Base-by-base conservation (phyloP, 1,140 invertebrate species). In the Callitettix versicolor region DNA sequence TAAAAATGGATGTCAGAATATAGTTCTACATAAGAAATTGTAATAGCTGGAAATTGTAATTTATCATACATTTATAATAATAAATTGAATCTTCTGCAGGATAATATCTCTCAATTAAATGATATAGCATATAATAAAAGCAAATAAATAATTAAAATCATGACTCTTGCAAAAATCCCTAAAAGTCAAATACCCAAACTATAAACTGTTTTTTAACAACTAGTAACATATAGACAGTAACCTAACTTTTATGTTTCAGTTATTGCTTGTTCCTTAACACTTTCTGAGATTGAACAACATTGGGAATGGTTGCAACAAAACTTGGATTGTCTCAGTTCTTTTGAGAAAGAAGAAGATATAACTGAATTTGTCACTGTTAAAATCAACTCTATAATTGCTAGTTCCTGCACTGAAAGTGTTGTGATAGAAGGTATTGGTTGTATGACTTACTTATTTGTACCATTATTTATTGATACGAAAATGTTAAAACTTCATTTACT, bases 281-380 rank as follows among this genome's bases (percentile, higher is more conserved):
- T 82, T 60, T 76, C 83, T 64, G 94, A 98, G 67, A 96, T 98
- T 58, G 68, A 84, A 21, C 79, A 85, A 68, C 85, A 98, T 69
- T 98, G 95, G 95, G 80, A 89, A 69, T 98, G 93, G 92, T 71
- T 99, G 14, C 83, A 94, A 64, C 75, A 80, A 26, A 88, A 97
- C 79, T 73, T 98, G 11, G 81, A 87, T 62, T 94, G 91, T 20
- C 73, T 98, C 33, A 82, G 85, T 68, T 85, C 83, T 18, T 96
- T 98, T 78, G 93, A 97, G 62, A 86, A 76, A 58, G 91, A 96
- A 67, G 91, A 95, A 62, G 94, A 98, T 71, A 80, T 93, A 22
- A 93, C 91, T 46, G 88, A 93, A 60, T 98, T 95, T 81, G 93
- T 98, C 9, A 84, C 81, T 60, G 95, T 91, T 67, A 98, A 99